Base-by-base conservation (phyloP, 1,140 invertebrate genomes). In the Pogonognathellus flavescens region DNA sequence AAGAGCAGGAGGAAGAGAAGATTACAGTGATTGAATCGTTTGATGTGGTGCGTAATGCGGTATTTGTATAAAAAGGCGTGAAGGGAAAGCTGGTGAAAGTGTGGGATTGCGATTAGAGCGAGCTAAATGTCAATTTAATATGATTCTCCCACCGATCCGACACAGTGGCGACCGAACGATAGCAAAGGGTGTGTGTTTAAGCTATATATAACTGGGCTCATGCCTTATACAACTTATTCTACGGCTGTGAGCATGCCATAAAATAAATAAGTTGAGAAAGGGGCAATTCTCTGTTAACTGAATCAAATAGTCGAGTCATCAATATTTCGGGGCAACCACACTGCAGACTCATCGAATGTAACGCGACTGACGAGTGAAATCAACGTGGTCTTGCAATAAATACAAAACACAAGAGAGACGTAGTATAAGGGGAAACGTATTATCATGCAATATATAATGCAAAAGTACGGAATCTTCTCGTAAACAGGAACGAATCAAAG, bases 11-110 rank as follows among this genome's bases (percentile, higher is more conserved):
- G 50, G 83, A 25, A 53, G 72, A 18, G 49, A 72, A 20, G 49
- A 57, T 70, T 53, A n/a, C 60, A 49, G 70, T 76, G 70, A 76
- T 76, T 76, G 70, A 76, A 76, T 76, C 41, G 25, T 76, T 76
- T 76, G 70, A 76, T 76, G 70, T 76, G 70, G 70, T 76, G 70
- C 70, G 70, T 76, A 76, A 76, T 76, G 14, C 70, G 16, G 41
- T 16, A 72, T 72, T 72, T 49, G 31, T 72, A 76, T 76, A 31
- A 76, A 76, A 76, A 76, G 70, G 70, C 70, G 70, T 76, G 70
- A 76, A 76, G 70, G 62, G 70, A 76, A 76, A 76, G 70, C 16
- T 41, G 70, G 70, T 76, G 70, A 76, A 76, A 76, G 70, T 76
- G 70, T 76, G 70, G 31, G 31, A 11, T 76, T 76, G 31, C 70